Base-by-base conservation (phyloP, 2,888 invertebrate species). In the Oligia fasciuncula region DNA sequence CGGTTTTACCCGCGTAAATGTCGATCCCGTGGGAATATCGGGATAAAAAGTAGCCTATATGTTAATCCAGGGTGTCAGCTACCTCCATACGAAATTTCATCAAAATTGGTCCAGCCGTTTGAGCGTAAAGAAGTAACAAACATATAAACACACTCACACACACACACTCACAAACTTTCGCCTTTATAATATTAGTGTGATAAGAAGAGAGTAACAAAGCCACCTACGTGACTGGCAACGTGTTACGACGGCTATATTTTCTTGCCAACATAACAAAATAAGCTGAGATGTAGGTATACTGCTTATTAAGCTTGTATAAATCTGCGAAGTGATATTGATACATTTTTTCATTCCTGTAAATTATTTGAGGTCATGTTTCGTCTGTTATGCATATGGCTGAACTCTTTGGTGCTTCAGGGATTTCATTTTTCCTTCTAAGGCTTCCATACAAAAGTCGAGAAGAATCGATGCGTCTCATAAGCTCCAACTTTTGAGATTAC, bases 381-480 rank as follows among this genome's bases (percentile, higher is more conserved):
- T 75, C 81, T 85, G 62, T 76, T 76, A 66, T 69, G 67, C 57
- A 70, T 81, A 81, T 73, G 46, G 63, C 43, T 76, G 68, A 51
- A 73, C 66, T 74, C 72, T 80, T 73, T 71, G 43, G 77, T 78
- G 78, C 87, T 87, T 87, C 60, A 67, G 87, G 89, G 88, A 90
- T 87, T 88, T 85, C 76, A 87, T 88, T 89, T 89, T 84, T 84
- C 82, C 79, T 84, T 85, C 83, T 88, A 89, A 90, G 85, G 81
- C 81, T 90, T 88, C 83, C 77, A 87, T 87, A 81, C 77, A 88
- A 89, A 89, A 85, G 87, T 87, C 80, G 88, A 81, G 80, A 85
- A 87, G 86, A 91, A 92, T 91, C 87, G 89, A 93, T 92, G 91
- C 84, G 88, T 92, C 91, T 92, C 93, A 78, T 68, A 90, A 91